phyloP scores from a whole-genome alignment of 2,797 vertebrate species.

The Serranus cabrilla region DNA sequence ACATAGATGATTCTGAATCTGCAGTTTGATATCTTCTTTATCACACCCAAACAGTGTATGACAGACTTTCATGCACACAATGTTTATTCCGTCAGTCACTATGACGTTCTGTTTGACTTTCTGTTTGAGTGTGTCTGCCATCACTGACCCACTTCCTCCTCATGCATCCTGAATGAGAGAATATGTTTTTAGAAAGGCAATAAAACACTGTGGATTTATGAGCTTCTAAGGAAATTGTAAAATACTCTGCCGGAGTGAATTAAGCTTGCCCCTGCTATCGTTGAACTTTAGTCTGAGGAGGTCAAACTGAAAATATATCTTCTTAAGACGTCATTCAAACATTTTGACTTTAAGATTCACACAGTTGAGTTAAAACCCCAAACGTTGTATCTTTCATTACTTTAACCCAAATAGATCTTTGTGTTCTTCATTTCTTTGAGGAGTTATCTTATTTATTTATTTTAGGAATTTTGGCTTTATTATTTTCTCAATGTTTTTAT shows the following conservation, averaged over 20 bases:
- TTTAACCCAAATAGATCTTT: neutral
- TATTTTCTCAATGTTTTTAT: neutral
- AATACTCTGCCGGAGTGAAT: conserved; percentile 1
- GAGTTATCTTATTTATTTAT: too few relatives aligned
- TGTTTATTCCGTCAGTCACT: conserved; percentile 21
- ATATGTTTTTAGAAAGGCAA: conserved; percentile 26
- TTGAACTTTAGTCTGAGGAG: conserved; percentile 11
- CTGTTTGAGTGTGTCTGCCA: conserved; percentile 44
- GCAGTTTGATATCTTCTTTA: conserved; percentile 33
- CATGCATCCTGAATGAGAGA: conserved; percentile 29
- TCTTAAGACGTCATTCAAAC: neutral
- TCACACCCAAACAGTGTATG: conserved; percentile 10
- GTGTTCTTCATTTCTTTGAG: neutral
- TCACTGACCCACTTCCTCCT: conserved; percentile 65
- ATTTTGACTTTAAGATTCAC: neutral
- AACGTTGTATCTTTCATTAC: neutral
- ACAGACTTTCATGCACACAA: conserved; percentile 1
- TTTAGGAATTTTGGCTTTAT: neutral
- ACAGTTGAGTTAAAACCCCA: neutral
- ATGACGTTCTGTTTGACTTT: conserved; percentile 21
- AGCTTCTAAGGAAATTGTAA: conserved; percentile 17
- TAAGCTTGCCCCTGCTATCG: neutral
- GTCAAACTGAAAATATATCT: neutral
- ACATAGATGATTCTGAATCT: neutral
- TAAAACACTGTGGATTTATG: conserved; percentile 26